These are phyloP conservation scores for Ametastegia equiseti DNA, from an alignment of 2,888 invertebrate species.

Conservation along the genomic window DNA sequence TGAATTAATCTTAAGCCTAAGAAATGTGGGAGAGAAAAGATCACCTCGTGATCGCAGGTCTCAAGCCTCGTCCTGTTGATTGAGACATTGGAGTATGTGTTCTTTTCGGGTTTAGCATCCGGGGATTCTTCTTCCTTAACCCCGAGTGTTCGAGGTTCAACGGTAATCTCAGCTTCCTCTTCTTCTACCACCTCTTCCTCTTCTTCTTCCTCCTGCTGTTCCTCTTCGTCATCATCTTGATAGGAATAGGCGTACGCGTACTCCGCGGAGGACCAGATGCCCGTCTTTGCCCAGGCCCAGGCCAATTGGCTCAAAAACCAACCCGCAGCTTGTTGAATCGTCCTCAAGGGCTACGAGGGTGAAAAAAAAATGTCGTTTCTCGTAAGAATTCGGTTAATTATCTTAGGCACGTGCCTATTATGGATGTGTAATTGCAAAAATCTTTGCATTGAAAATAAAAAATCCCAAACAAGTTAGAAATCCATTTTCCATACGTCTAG, in stretches of 20 bases:
- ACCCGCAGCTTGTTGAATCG: slow-evolving; percentile 60
- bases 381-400: not conserved
- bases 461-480: no score
- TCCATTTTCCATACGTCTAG: no score
- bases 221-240: slow-evolving; percentile 62
- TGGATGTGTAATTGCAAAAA: no score
- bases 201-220: slow-evolving; percentile 58
- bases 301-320: slow-evolving; percentile 68
- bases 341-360: slow-evolving; percentile 65
- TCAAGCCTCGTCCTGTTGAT: slow-evolving; percentile 89
- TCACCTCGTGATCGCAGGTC: slow-evolving; percentile 88
- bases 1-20: not conserved
- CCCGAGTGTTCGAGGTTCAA: slow-evolving; percentile 49
- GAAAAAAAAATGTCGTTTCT: not conserved
- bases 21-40: not conserved
- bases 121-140: slow-evolving; percentile 60
- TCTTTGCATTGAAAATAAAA: no score
- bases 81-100: slow-evolving; percentile 82
- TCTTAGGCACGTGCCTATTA: not conserved
- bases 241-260: slow-evolving; percentile 64
- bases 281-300: slow-evolving; percentile 67
- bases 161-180: slow-evolving; percentile 47
- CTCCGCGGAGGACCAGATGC: slow-evolving; percentile 65
- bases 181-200: slow-evolving; percentile 58
- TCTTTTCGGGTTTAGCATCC: slow-evolving; percentile 77